Evolutionary conservation across 2,888 invertebrate genomes (phyloP), one percentile per base, ranked within the genome.

Genomic region (Lobophora halterata): DNA sequence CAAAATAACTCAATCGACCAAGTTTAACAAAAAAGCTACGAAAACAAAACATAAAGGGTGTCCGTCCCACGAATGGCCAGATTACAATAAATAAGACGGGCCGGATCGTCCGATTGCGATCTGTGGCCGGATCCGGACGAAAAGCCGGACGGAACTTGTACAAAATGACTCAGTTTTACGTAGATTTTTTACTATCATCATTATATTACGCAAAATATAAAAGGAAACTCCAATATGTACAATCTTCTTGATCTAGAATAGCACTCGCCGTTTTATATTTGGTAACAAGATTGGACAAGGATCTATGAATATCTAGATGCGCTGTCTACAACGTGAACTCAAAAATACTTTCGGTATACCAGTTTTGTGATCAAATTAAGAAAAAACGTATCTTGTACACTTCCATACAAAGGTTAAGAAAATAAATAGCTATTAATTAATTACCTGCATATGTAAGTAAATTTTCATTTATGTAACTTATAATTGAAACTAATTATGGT

Each of bases 11-110:
- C 12, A 20, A 3, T 28, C 6, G 6, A 13, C 20, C 18, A 20
- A 21, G 27, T 18, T 13, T 13, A 27, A 48, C 23, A 39, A 49
- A 47, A 46, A 38, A 43, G 32, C 43, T 38, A 47, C 42, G 40
- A 50, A 46, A 33, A 39, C 44, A 39, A 50, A 50, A 53, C 44
- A 44, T 67, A 69, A 76, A 68, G 83, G 78, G 78, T 78, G 78
- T 73, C 79, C 76, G 80, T 82, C 81, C 83, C 80, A 77, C 79
- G 81, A 85, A 85, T 79, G 81, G 82, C 81, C 75, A 85, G 82
- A 85, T 87, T 85, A 83, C 82, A 85, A 50, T 85, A 86, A 86
- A 86, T 86, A 86, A 85, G 79, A 73, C 80, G 78, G 72, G 71
- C 75, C 69, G 72, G 73, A 76, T 74, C 28, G 27, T 27, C 11